phyloP scores from a whole-genome alignment of 2,113 vertebrate species.

The Seriola aureovittata region DNA sequence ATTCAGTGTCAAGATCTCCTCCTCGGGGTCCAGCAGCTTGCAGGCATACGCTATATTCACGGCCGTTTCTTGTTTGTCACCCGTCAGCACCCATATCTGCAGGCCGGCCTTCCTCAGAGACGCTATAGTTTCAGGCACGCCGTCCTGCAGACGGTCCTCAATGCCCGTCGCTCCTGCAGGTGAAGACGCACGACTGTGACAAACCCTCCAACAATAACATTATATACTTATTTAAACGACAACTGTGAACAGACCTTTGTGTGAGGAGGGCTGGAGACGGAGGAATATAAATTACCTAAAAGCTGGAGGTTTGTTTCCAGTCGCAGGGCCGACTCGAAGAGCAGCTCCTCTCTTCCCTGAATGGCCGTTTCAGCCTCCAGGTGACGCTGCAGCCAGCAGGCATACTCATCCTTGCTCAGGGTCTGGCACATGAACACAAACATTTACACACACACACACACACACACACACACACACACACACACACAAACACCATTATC shows the following conservation, averaged over 20 bases:
- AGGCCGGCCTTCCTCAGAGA: conserved; percentile 92
- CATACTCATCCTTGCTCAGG: conserved; percentile 94
- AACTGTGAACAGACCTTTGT: neutral
- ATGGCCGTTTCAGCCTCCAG: conserved; percentile 93
- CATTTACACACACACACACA: conserved; percentile 9
- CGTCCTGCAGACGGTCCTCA: conserved; percentile 96
- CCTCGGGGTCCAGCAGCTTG: conserved; percentile 93
- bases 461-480: conserved; percentile 2
- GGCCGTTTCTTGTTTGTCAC: conserved; percentile 98
- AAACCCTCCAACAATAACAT: neutral
- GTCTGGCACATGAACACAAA: conserved; percentile 80
- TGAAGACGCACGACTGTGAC: neutral
- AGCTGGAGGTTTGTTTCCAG: conserved; percentile 95
- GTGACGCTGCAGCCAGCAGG: conserved; percentile 92
- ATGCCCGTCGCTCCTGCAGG: conserved; percentile 93
- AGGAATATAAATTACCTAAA: conserved; percentile 85
- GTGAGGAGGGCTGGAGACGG: neutral
- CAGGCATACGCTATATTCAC: conserved; percentile 96
- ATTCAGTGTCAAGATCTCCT: conserved; percentile 94
- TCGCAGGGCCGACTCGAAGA: conserved; percentile 92
- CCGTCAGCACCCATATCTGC: conserved; percentile 98
- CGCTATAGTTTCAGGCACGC: conserved; percentile 95
- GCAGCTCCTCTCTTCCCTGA: conserved; percentile 93
- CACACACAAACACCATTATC: neutral
- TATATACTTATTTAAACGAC: neutral